Base-by-base conservation (phyloP, 1,140 invertebrate species). In the Wiebesia pumilae region DNA sequence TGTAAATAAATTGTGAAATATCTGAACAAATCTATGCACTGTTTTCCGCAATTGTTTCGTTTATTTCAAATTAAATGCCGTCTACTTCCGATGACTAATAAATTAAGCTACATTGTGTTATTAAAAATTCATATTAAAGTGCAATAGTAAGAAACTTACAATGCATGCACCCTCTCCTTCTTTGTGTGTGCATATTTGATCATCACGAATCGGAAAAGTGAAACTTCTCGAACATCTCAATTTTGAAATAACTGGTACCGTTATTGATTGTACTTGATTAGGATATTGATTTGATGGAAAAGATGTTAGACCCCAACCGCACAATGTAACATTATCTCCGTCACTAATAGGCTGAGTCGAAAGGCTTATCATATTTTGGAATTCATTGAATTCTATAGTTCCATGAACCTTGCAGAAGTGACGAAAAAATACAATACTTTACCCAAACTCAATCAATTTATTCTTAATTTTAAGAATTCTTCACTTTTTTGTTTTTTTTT, bases 251-350 rank as follows among this genome's bases (percentile, higher is more conserved):
- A 73, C 14, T 73, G 40, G 4, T 27, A 73, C 69, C 1, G 14
- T 3, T 3, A 14, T 24, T 24, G 21, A 24, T 24, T 21, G 21
- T 19, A 73, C 12, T 69, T 69, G 1, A 35, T 2, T 12, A 24
- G 69, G 35, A 40, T 24, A 40, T 14, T 1, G 6, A 2, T 73
- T 16, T 10, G 33, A 38, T 73, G 69, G 69, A 30, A 4, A 73
- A 24, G 35, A 73, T 40, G 19, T 73, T 73, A 73, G 21, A 40
- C 69, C 69, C 69, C 69, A 73, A 40, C 69, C 69, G 24, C 69
- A 40, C 10, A 73, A 24, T 24, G 10, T 73, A 38, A 73, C 69
- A 3, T 73, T 16, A 21, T 24, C 21, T 1, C 35, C 35, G 1
- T 16, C 24, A 1, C 1, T 7, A 38, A 40, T 6, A 6, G n/a